Percentiles rank a stretch among this genome's conserved stretches.
Conservation (phyloP, 2,797 vertebrate species). For the Pantherophis alleghaniensis region DNA sequence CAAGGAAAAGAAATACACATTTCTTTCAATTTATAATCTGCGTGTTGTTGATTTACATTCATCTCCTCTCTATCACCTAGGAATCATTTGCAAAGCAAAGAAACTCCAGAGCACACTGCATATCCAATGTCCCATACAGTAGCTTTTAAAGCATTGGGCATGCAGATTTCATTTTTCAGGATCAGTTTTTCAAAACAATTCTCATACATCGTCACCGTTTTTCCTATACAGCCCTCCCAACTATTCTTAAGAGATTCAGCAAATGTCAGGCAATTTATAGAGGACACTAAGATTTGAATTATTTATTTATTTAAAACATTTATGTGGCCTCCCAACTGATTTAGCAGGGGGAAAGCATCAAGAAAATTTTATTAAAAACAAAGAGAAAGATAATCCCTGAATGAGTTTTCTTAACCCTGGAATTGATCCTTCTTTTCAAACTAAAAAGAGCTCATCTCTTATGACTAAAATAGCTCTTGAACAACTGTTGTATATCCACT, state of each 20-base stretch:
- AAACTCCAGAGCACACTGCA: background rate
- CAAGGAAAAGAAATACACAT: background rate
- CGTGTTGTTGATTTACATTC: background rate
- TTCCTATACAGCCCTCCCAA: background rate
- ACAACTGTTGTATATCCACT: background rate
- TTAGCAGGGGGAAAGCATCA: background rate
- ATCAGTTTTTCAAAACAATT: background rate
- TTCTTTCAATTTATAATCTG: background rate
- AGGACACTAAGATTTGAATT: background rate
- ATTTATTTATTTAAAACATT: background rate
- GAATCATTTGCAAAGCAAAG: background rate
- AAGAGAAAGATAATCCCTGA: background rate
- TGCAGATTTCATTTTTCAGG: background rate
- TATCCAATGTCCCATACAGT: background rate
- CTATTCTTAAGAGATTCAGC: background rate
- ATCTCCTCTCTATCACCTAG: background rate
- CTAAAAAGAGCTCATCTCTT: background rate
- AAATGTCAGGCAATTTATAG: background rate
- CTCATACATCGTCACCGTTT: background rate
- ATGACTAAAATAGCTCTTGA: background rate
- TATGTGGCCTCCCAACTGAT: background rate
- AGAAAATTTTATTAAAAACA: background rate
- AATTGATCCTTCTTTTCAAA: background rate
- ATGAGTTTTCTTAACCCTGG: background rate
- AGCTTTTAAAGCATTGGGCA: background rate